Evolutionary conservation across 2,113 vertebrate genomes (phyloP), one percentile per base, ranked within the genome.

Genomic region (Hypocryptadius cinnamomeus): DNA sequence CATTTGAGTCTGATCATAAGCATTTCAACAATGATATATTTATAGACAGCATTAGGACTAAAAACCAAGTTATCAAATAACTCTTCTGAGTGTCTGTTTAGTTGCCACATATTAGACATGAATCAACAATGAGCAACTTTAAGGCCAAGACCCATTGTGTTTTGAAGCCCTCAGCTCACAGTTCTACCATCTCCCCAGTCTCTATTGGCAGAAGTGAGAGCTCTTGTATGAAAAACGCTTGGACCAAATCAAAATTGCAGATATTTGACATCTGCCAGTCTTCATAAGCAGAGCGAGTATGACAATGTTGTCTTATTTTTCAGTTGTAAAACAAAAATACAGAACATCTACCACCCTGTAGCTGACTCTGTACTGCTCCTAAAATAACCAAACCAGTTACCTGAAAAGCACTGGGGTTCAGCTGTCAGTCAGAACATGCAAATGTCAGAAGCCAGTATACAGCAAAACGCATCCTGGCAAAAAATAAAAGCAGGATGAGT

Each of bases 31-130:
- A 96, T 91, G 87, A 84, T 39, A 19, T 71, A 57, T 85, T 95
- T 95, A 81, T 81, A 79, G 90, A 63, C 30, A 78, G n/a, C 37
- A 80, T 87, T 76, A 89, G 89, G 81, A 91, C 77, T 64, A 79
- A 93, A 94, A 56, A 1, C 0, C 48, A 77, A 61, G 79, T 73
- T 79, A 74, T 94, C 61, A 56, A 18, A 69, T 92, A 96, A 95
- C 63, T 92, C 64, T 80, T 92, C 22, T 9, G 60, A 86, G 69
- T 78, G 77, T 63, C 93, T 92, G 87, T 94, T 94, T 89, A 90
- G 92, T 95, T 97, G 96, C 94, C 76, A 78, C 69, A 47, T 95
- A 97, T 93, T 96, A 92, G 93, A 96, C 68, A 89, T 79, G 96
- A 94, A 96, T 95, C 96, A 97, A 96, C 90, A 97, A 87, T 0